Base-by-base conservation (phyloP, 2,113 vertebrate genomes). In the Heterotis niloticus region DNA sequence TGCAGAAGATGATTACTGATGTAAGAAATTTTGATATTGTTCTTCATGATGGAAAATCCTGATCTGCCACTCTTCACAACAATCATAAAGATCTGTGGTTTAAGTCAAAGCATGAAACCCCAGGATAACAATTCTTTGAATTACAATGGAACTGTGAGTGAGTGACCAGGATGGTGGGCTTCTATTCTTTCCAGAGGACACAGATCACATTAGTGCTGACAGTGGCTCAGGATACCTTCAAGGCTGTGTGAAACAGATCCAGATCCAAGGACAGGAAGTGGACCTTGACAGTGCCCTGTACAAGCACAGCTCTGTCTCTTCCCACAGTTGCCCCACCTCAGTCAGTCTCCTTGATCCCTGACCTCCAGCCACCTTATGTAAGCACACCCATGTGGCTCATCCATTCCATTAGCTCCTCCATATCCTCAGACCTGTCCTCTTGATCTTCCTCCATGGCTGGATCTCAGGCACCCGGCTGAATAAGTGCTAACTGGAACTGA, bases 301-400 rank as follows among this genome's bases (percentile, higher is more conserved):
- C 84, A 91, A 88, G 85, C 91, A 93, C 81, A 59, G 76, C 80
- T 87, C 90, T 5, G 77, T 95, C 81, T 92, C 89, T 77, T 90
- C 94, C 18, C 89, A 94, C 85, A 95, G 94, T 82, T 96, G 94
- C 80, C 94, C 94, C 0, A 77, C 72, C 24, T 89, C 26, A 0
- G 64, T 59, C 14, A 18, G 66, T 28, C 44, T 77, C 20, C 57
- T 65, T 67, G 44, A 56, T 34, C 51, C 44, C 13, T 66, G 51
- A 77, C 64, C 75, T 64, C 20, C 20, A 52, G 69, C n/a, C 29
- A 72, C 69, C 69, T 72, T 2, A 62, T 16, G 34, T 44, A 44
- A 44, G 34, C 34, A 44, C 34, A 44, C 34, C 34, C 34, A 44
- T 44, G 7, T 44, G 34, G 34, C 34, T 44, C 34, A 44, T n/a